These are phyloP conservation scores for Mactra quadrangularis DNA, from an alignment of 1,140 invertebrate genomes.

Conservation along the genomic window DNA sequence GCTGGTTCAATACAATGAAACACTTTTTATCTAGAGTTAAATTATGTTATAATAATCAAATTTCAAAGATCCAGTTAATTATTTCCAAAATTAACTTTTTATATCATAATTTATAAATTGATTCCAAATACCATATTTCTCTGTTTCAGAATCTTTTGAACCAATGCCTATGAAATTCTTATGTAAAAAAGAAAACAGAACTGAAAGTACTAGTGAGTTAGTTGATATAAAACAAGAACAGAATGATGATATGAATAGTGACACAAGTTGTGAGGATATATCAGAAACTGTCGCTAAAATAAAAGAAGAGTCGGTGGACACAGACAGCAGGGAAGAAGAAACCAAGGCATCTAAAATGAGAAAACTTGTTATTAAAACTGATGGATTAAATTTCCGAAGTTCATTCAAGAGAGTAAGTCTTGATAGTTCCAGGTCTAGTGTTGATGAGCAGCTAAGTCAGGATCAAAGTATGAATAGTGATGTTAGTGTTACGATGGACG, in stretches of 20 bases:
- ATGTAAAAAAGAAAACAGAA: conserved; percentile 40
- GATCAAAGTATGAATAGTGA: conserved; percentile 42
- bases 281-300: neutral
- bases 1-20: too few relatives aligned
- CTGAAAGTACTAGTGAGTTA: neutral
- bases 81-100: too few relatives aligned
- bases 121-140: too few relatives aligned
- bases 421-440: conserved; percentile 28
- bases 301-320: conserved; percentile 21
- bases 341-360: conserved; percentile 36
- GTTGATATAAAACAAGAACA: conserved; percentile 33
- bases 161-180: conserved; percentile 74
- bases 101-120: too few relatives aligned
- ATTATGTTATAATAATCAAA: too few relatives aligned
- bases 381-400: conserved; percentile 75
- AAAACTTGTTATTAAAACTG: conserved; percentile 74
- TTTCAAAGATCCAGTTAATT: too few relatives aligned
- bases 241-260: neutral
- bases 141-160: conserved; percentile 72
- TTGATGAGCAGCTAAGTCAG: neutral
- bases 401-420: conserved; percentile 56
- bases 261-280: conserved; percentile 9
- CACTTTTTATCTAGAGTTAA: too few relatives aligned
- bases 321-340: neutral
- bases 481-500: neutral